Base-by-base conservation (phyloP, 64 coral and sea anemone genomes). In the Orbicella faveolata region DNA sequence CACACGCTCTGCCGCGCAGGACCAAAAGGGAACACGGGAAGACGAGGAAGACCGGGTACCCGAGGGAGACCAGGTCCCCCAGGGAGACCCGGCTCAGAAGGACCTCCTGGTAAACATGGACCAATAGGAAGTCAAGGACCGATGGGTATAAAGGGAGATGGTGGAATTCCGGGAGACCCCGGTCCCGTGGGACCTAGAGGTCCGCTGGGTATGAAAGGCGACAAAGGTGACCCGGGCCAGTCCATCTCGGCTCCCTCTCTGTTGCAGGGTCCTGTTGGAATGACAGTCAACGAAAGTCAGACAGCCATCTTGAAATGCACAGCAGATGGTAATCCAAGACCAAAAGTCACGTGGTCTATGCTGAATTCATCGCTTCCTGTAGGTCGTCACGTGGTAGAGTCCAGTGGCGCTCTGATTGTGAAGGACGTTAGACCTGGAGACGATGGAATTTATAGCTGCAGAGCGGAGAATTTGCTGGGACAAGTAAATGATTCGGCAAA, bases 21-120 rank as follows among this genome's bases (percentile, higher is more conserved):
- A 88, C 78, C 84, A 83, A 81, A 93, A 35, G 91, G 91, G 0
- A 76, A 48, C 67, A 81, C 19, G 79, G 91, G 85, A 15, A 72
- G 85, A 69, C 53, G 91, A 12, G 84, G 91, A 19, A 92, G 62
- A 59, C 64, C 64, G 0, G 90, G 89, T 55, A 59, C 17, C 52
- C 79, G 79, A 83, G 89, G 89, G 79, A 74, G 61, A 59, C 9
- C 80, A 2, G 89, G 89, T 63, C 62, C 48, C 6, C 62, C 44
- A 30, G 90, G 91, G n/a, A 82, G 34, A 88, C 69, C 61, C 1
- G 91, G 91, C 0, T 85, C 10, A 65, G 74, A 74, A 14, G 91
- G 91, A 1, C 35, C 77, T 37, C 91, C 91, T 2, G 91, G 91
- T 63, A 93, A 88, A 88, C 76, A 88, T 48, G 91, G 90, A 74